Conservation (phyloP, 2,113 vertebrate species). For the Myotis davidii region DNA sequence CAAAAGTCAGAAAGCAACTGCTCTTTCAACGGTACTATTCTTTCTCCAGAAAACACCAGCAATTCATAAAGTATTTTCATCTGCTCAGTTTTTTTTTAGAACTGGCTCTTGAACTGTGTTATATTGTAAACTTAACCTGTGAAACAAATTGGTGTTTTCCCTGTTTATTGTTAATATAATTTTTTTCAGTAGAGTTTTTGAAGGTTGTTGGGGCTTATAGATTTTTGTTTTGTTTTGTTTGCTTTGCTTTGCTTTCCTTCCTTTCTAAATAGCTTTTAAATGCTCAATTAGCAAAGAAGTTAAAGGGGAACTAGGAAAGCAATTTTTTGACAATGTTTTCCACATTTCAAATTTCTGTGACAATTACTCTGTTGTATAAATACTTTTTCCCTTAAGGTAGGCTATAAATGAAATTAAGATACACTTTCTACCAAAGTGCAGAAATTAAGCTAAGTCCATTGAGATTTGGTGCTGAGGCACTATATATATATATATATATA, state of each 20-base stretch:
- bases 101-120: not conserved
- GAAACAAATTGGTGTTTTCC: not conserved
- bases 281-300: not conserved
- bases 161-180: not conserved
- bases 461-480: not conserved
- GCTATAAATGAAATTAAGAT: not conserved
- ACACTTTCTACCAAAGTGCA: not conserved
- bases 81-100: not conserved
- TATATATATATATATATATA: not conserved
- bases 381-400: not conserved
- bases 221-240: not conserved
- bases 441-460: not conserved
- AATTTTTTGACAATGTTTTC: conserved; percentile 24
- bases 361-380: not conserved
- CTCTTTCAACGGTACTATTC: not conserved
- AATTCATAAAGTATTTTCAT: not conserved
- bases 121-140: not conserved
- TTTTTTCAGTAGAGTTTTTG: not conserved
- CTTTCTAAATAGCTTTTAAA: not conserved
- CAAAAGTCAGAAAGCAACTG: conserved; percentile 52
- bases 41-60: conserved; percentile 26
- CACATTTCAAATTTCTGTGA: conserved; percentile 7
- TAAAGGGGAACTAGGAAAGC: not conserved
- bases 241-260: not conserved
- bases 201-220: not conserved